Base-by-base conservation (phyloP, 2,113 vertebrate genomes). In the Passerina amoena region DNA sequence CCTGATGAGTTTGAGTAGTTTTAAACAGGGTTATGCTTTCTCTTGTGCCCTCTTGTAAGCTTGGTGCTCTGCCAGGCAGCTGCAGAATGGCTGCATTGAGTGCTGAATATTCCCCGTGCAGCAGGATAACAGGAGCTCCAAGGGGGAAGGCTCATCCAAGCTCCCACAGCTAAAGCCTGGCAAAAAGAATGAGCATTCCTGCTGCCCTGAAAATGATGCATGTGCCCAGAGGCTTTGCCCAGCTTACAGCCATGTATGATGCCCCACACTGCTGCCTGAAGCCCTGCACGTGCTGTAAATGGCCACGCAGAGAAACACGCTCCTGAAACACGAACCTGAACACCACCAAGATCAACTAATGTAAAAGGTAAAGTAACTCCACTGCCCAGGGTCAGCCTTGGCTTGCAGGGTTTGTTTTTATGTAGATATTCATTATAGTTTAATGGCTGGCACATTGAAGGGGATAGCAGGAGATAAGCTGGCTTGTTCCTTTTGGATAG, bases 141-240 rank as follows among this genome's bases (percentile, higher is more conserved):
- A 82, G n/a, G 35, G 48, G 48, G 14, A 71, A 82, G 47, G 81
- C 47, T 92, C 60, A 68, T 86, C 73, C 90, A 73, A 68, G 76
- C 78, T 88, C 90, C 59, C 50, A 53, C 42, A 92, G 86, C 86
- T 71, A 78, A 91, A 80, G 54, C 47, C 35, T 77, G 56, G 63
- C 66, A 64, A 68, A 82, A 86, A 85, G 40, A 82, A 87, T 48
- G 64, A 94, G 50, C 56, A 73, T 44, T 94, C n/a, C 82, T 70
- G 76, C 64, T 93, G 79, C 85, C 63, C 86, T 80, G 82, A 77
- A 93, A 91, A 79, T 95, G 79, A 93, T 64, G 59, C 42, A 78
- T 92, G 71, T 42, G 86, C 85, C 50, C 22, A 72, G 59, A 80
- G 42, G n/a, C 56, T 90, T 59, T 82, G 83, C 78, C 63, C 30